Evolutionary conservation across 1,140 invertebrate species (phyloP), one percentile per base, ranked within the genome.

Genomic region (Drosophila mauritiana): DNA sequence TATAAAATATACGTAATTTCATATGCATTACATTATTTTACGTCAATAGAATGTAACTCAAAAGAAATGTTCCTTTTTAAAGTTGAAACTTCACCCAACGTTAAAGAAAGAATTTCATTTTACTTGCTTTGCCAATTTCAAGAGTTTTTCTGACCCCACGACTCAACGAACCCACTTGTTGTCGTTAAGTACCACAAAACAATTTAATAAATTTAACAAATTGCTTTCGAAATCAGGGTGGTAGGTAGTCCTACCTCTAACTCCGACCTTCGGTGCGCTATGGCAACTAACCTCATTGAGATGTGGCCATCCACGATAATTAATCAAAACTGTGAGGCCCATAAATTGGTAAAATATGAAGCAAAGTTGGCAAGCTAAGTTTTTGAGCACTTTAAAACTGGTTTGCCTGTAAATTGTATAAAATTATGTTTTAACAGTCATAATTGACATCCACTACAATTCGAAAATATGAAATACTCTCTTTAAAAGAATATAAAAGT

Each of bases 271-370:
- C 42, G 7, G 10, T 22, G 13, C 10, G 46, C 34, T 36, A 52
- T 65, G 53, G 34, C 52, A 52, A 75, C 72, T 31, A 36, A 54
- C 49, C 48, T 49, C 43, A 53, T 37, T 22, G 20, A 55, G 46
- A 20, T 37, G 31, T 52, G 37, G 34, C 36, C 54, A 68, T 48
- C 36, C 39, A 57, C 57, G 42, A 70, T 73, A 74, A 89, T 89
- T 80, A 84, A 89, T 89, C 84, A 89, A 84, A 73, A 73, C 48
- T 63, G 55, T 48, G 62, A 62, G 73, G 55, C 51, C 40, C 64
- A 62, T 62, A 74, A 84, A 90, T 36, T 84, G 73, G 78, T 63
- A 89, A 80, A 80, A 89, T 84, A 89, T 89, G 76, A 70, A 58
- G 48, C 70, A 39, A 69, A 75, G 70, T 67, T 53, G 67, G 63